Percentiles rank a stretch among this genome's conserved stretches.
Evolutionary conservation across 1,140 invertebrate genomes (phyloP).

Genomic region (Pseudomyrmex dendroicus): DNA sequence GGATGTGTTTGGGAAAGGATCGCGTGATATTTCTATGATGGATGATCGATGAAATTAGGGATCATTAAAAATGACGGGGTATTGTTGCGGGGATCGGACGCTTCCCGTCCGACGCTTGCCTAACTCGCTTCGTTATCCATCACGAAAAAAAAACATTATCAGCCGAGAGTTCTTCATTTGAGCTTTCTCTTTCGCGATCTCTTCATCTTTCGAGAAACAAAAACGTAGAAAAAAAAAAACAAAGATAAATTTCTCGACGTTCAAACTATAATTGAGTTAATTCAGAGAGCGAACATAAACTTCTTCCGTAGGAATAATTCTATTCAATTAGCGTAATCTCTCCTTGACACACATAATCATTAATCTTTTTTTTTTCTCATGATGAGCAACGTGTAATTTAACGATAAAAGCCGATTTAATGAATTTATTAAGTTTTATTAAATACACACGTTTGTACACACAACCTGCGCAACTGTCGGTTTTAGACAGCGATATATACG

Average conservation of each 20-base stretch:
- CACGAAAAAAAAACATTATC: no score
- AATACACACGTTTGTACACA: neutral
- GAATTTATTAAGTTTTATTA: slow-evolving; percentile 42
- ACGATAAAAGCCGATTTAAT: slow-evolving; percentile 19
- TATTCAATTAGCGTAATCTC: slow-evolving; percentile 16
- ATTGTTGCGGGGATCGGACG: slow-evolving; percentile 40
- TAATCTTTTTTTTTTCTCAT: slow-evolving; percentile 2
- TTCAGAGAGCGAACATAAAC: neutral
- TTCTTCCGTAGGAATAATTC: neutral
- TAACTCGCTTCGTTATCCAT: neutral
- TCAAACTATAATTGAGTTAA: neutral
- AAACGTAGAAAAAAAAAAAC: no score
- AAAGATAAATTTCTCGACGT: no score
- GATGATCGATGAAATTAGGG: slow-evolving; percentile 55
- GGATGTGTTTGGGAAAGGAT: slow-evolving; percentile 59
- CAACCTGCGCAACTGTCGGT: neutral
- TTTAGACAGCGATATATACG: slow-evolving; percentile 26
- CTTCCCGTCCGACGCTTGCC: slow-evolving; percentile 8
- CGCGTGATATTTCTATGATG: slow-evolving; percentile 55
- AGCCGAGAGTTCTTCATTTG: no score
- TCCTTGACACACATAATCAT: neutral
- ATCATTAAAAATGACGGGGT: slow-evolving; percentile 45
- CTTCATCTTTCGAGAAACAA: neutral
- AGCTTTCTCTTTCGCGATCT: neutral
- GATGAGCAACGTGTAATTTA: slow-evolving; percentile 8